Evolutionary conservation across 92 coral and sea anemone species (phyloP).

Genomic region (Phenganax stokvisi): DNA sequence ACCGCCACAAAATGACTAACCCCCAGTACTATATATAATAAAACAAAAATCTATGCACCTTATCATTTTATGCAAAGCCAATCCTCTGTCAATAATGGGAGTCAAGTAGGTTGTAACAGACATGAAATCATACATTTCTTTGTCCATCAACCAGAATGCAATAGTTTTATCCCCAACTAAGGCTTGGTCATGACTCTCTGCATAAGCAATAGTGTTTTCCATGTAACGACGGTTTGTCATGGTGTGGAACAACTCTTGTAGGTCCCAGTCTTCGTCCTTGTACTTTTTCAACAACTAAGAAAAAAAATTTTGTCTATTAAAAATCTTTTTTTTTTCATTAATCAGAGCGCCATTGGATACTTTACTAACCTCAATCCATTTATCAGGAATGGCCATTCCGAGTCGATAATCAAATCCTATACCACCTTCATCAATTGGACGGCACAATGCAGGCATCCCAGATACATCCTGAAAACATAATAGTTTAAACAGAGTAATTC

Average conservation of each 20-base stretch:
- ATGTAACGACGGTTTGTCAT: conserved; percentile 80
- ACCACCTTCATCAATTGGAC: conserved; percentile 83
- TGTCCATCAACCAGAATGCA: conserved; percentile 99
- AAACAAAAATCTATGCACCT: conserved; percentile 45
- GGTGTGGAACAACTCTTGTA: conserved; percentile 64
- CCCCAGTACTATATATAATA: no score
- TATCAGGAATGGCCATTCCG: conserved; percentile 91
- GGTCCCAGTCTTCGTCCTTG: conserved; percentile 91
- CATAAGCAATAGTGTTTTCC: conserved; percentile 91
- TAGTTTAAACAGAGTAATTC: background rate
- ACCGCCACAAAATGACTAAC: no score
- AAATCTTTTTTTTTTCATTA: background rate
- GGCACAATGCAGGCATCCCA: conserved; percentile 94
- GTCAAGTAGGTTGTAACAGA: conserved; percentile 63
- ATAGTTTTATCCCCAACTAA: conserved; percentile 93
- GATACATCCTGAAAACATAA: conserved; percentile 65
- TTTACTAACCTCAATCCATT: conserved; percentile 79
- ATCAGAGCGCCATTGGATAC: background rate
- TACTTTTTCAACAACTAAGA: conserved; percentile 59
- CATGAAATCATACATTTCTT: conserved; percentile 93
- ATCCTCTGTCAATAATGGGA: conserved; percentile 77
- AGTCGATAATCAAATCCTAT: conserved; percentile 84
- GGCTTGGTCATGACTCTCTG: conserved; percentile 96
- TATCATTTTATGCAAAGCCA: conserved; percentile 88
- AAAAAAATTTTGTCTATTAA: background rate